Percentiles rank a stretch among this genome's conserved stretches.
Evolutionary conservation across 2,113 vertebrate species (phyloP).

Genomic region (Ia io): DNA sequence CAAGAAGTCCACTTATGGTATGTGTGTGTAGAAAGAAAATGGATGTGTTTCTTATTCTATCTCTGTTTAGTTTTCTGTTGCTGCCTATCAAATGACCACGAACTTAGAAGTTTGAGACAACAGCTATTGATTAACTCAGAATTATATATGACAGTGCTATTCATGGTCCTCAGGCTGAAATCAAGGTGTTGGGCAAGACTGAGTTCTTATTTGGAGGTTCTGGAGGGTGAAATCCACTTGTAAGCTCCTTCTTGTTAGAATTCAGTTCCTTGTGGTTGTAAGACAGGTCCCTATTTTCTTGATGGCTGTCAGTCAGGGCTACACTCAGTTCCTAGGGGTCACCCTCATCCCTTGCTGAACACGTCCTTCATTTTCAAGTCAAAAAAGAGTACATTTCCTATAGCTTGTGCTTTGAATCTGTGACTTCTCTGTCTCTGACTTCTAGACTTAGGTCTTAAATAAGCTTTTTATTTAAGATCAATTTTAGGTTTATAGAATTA

Average conservation of each 20-base stretch:
- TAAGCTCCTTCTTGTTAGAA: not conserved
- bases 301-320: no score
- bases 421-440: not conserved
- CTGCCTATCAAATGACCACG: not conserved
- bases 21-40: not conserved
- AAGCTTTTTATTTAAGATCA: not conserved
- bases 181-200: not conserved
- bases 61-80: not conserved
- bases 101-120: not conserved
- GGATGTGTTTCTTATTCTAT: not conserved
- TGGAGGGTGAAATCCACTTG: not conserved
- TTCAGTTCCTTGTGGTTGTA: not conserved
- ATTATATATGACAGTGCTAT: not conserved
- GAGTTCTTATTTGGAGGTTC: not conserved
- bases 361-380: not conserved
- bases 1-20: not conserved
- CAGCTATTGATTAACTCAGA: not conserved
- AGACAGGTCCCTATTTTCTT: not conserved
- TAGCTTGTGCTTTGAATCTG: not conserved
- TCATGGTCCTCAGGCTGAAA: not conserved
- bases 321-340: not conserved
- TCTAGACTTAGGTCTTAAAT: not conserved
- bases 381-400: accelerated
- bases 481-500: not conserved
- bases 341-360: accelerated